These are phyloP conservation scores for Leucophenga maculata DNA, from an alignment of 2,888 invertebrate genomes.

Conservation along the genomic window DNA sequence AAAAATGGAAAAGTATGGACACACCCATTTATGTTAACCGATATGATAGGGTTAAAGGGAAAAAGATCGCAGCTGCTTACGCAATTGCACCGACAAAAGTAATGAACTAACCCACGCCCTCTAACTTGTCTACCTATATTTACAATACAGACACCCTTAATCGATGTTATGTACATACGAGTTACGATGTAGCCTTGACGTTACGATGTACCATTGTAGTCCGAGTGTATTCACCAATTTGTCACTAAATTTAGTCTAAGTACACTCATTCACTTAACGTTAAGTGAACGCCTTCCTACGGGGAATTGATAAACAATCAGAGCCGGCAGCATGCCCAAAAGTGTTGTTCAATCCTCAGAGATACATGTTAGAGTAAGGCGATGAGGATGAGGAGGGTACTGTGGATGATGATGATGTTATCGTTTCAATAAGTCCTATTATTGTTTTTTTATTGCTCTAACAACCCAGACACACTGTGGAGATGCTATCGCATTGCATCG, in stretches of 20 bases:
- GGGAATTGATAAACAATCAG: slow-evolving; percentile 48
- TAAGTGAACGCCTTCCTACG: slow-evolving; percentile 35
- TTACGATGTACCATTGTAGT: slow-evolving; percentile 5
- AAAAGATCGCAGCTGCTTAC: not conserved
- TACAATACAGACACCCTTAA: slow-evolving; percentile 23
- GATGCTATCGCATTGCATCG: no score
- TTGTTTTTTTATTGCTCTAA: slow-evolving; percentile 11
- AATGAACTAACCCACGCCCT: slow-evolving; percentile 33
- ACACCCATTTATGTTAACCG: no score
- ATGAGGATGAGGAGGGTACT: no score
- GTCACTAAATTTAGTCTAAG: slow-evolving; percentile 48
- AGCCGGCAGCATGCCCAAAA: not conserved
- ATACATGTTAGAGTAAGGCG: no score
- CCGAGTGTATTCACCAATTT: slow-evolving; percentile 46
- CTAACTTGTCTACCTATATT: slow-evolving; percentile 36
- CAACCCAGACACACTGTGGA: no score
- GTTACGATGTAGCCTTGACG: slow-evolving; percentile 1
- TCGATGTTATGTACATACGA: slow-evolving; percentile 33
- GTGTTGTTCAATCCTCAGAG: no score
- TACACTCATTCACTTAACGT: slow-evolving; percentile 33
- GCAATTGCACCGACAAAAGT: slow-evolving; percentile 4
- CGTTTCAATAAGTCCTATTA: not conserved
- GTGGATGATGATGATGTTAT: not conserved
- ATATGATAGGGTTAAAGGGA: no score
- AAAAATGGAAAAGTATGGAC: no score